Evolutionary conservation across 1,140 invertebrate genomes (phyloP), one percentile per base, ranked within the genome.

Genomic region (Acromyrmex echinatior): DNA sequence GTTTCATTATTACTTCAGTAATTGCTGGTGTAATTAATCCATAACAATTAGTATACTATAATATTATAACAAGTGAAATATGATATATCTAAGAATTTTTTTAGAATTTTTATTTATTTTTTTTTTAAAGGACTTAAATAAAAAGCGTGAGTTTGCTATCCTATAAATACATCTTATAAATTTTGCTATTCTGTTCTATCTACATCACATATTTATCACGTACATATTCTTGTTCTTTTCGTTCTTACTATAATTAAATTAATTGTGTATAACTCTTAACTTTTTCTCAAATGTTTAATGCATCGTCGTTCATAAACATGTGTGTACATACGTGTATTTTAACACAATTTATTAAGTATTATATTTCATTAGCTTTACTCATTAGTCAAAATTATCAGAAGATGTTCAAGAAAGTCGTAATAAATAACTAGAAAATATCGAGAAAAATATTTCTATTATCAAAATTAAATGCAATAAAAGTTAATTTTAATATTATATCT

Each of bases 11-110:
- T 70, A 28, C 12, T 70, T 49, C 28, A 21, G 10, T 56, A 70
- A 70, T 70, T 25, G 56, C 49, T 7, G 62, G 3, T 21, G 35
- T 31, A 73, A 62, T 74, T 74, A 60, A 3, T 82, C 39, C 9
- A 45, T 80, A 53, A 53, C 53, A 68, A 35, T 35, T 35, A 68
- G 53, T 16, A 31, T 51, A 51, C 45, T 45, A 45, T 4, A 2
- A 66, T 25, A 78, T 60, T 66, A 35, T 45, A 45, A 45, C 31
- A 3, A 4, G 10, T 14, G n/a, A 49, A 74, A 77, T 45, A 77
- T 28, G 7, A n/a, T 3, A 62, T 45, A 25, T 2, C 6, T 73
- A 28, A 73, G 16, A 70, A 12, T 39, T 65, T 18, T 66, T 18
- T 12, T 56, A 18, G n/a, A 39, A 66, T 12, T 39, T 39, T 66